Evolutionary conservation across 1,140 invertebrate species (phyloP).

Genomic region (Gryllus bimaculatus): DNA sequence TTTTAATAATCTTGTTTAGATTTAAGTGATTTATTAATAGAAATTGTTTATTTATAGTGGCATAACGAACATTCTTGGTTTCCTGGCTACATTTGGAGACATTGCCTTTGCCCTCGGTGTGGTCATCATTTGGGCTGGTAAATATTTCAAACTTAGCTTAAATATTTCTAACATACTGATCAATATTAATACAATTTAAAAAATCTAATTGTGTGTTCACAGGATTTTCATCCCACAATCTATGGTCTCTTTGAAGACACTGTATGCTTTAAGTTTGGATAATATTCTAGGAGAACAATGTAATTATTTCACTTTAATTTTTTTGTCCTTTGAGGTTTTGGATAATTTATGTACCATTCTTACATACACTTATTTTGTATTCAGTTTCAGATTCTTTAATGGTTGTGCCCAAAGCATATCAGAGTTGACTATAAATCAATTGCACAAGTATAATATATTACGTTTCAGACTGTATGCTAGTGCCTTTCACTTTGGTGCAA

Average conservation of each 20-base stretch:
- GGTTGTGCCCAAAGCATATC: conserved; percentile 25
- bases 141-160: no score
- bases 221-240: conserved; percentile 33
- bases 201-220: conserved; percentile 22
- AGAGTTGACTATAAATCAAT: conserved; percentile 10
- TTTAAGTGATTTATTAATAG: background rate
- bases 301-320: conserved; percentile 17
- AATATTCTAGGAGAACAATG: conserved; percentile 31
- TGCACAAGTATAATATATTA: background rate
- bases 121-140: conserved; percentile 39
- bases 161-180: no score
- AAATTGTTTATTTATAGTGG: conserved; percentile 28
- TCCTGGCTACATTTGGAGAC: conserved; percentile 40
- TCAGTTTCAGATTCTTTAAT: conserved; percentile 30
- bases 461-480: background rate
- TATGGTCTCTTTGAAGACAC: conserved; percentile 25
- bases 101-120: conserved; percentile 36
- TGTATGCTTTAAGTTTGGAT: conserved; percentile 32
- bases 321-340: background rate
- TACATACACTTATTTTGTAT: conserved; percentile 17
- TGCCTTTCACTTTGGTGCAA: background rate
- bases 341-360: background rate
- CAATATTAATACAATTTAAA: background rate
- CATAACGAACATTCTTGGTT: conserved; percentile 32
- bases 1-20: background rate